Evolutionary conservation across 2,113 vertebrate species (phyloP).

Genomic region (Excalfactoria chinensis): DNA sequence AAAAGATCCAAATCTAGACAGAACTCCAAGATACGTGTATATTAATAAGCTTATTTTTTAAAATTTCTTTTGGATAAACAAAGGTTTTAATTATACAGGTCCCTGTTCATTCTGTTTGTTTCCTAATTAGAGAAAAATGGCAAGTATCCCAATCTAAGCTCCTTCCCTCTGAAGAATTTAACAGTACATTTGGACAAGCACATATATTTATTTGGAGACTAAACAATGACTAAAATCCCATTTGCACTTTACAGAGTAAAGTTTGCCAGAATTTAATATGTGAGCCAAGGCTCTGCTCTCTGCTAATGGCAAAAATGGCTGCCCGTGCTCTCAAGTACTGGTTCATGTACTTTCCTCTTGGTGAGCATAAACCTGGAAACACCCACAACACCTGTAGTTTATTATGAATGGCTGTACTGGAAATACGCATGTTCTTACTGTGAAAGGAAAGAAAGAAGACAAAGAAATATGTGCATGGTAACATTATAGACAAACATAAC

Average conservation of each 20-base stretch:
- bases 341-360: conserved; percentile 67
- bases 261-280: conserved; percentile 52
- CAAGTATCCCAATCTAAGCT: conserved; percentile 68
- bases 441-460: neutral
- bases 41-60: conserved; percentile 55
- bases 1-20: conserved; percentile 2
- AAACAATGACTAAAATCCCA: conserved; percentile 70
- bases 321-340: conserved; percentile 53
- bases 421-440: neutral
- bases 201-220: conserved; percentile 75
- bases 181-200: conserved; percentile 68
- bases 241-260: conserved; percentile 72
- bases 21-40: conserved; percentile 25
- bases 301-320: conserved; percentile 67
- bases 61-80: conserved; percentile 68
- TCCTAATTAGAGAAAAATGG: conserved; percentile 78
- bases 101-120: conserved; percentile 63
- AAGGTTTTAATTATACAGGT: conserved; percentile 77
- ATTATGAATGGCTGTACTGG: conserved; percentile 16
- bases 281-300: conserved; percentile 67
- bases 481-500: neutral
- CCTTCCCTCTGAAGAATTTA: conserved; percentile 68
- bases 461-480: rapidly evolving
- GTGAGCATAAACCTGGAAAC: conserved; percentile 50
- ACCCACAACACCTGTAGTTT: conserved; percentile 67